Conservation (phyloP, 2,113 vertebrate species). For the Cephalopholis sonnerati region DNA sequence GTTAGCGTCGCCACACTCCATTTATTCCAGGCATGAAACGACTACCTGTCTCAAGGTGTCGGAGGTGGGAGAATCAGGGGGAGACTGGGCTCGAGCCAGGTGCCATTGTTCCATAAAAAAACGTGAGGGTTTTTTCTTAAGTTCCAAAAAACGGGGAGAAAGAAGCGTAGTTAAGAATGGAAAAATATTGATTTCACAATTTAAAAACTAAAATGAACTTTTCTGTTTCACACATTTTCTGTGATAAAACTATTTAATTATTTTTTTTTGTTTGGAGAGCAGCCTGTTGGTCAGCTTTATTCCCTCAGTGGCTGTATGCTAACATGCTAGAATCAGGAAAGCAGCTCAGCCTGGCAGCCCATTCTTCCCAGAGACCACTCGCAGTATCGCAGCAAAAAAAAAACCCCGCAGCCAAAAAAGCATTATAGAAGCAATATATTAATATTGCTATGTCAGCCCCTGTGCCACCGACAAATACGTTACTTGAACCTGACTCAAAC, state of each 20-base stretch:
- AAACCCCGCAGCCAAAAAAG: no score
- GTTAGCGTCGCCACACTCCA: slow-evolving; percentile 52
- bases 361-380: background rate
- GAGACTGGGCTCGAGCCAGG: slow-evolving; percentile 82
- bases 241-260: background rate
- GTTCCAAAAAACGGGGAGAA: slow-evolving; percentile 80
- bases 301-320: background rate
- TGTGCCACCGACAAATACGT: background rate
- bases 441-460: background rate
- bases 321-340: background rate
- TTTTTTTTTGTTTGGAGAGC: background rate
- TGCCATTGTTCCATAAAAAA: slow-evolving; percentile 94
- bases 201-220: background rate
- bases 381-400: no score
- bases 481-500: background rate
- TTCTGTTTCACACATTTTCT: background rate
- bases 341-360: no score
- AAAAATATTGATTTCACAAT: background rate
- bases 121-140: slow-evolving; percentile 88
- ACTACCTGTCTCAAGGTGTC: slow-evolving; percentile 93
- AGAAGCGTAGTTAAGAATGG: slow-evolving; percentile 9
- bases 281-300: background rate
- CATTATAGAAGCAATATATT: no score
- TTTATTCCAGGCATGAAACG: slow-evolving; percentile 2
- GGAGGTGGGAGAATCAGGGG: slow-evolving; percentile 85